phyloP scores from a whole-genome alignment of 2,797 vertebrate genomes.

The Danio albolineatus region DNA sequence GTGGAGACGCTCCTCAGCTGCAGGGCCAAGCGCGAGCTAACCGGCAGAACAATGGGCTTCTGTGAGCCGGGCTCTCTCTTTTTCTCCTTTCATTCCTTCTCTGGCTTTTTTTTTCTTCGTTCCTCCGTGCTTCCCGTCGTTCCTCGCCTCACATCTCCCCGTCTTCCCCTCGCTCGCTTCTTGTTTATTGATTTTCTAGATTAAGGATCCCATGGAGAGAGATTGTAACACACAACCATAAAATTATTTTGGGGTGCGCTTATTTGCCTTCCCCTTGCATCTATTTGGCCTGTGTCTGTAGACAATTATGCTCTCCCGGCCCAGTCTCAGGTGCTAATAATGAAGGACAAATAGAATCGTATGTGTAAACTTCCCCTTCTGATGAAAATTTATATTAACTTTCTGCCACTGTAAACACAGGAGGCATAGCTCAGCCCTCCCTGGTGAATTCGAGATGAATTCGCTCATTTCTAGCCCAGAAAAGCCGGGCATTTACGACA shows the following conservation, averaged over 20 bases:
- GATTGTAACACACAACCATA: conserved; percentile 99
- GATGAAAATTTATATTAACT: conserved; percentile 99
- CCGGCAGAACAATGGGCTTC: conserved; percentile 90
- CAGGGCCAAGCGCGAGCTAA: conserved; percentile 72
- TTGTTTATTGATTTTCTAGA: conserved; percentile 99
- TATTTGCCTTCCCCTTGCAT: conserved; percentile 99
- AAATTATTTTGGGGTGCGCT: conserved; percentile 99
- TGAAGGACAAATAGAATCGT: conserved; percentile 99
- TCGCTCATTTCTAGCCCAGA: conserved; percentile 93
- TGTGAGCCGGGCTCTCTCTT: conserved; percentile 77
- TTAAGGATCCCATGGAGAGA: conserved; percentile 98
- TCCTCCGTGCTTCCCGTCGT: conserved; percentile 44
- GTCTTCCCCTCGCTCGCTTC: conserved; percentile 79
- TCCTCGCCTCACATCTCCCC: conserved; percentile 53
- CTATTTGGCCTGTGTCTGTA: conserved; percentile 99
- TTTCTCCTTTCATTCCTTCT: conserved; percentile 52
- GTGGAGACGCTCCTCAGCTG: conserved; percentile 71
- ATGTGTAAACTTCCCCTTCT: conserved; percentile 99
- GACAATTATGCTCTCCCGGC: conserved; percentile 99
- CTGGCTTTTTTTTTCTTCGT: conserved; percentile 14
- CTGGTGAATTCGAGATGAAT: conserved; percentile 99
- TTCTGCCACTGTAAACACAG: conserved; percentile 99
- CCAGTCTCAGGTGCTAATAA: conserved; percentile 99
- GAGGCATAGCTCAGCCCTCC: conserved; percentile 96
- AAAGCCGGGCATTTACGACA: conserved; percentile 64